A percentile compares a stretch with the other conserved stretches of the same genome.
These are phyloP conservation scores for Syngnathus floridae DNA, from an alignment of 2,113 vertebrate genomes.

Conservation along the genomic window DNA sequence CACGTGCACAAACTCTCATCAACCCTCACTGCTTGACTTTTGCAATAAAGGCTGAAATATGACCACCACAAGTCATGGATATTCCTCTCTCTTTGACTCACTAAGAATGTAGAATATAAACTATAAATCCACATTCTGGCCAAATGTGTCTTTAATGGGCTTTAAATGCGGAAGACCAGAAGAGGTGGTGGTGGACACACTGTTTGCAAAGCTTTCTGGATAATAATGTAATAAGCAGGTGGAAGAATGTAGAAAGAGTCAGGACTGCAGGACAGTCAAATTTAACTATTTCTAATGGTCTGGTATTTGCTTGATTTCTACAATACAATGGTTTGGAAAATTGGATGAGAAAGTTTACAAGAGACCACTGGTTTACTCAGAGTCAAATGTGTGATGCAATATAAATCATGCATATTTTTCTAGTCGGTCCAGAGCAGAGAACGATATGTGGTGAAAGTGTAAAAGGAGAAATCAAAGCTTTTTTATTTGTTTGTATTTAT, in stretches of 20 bases:
- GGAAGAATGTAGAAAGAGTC: slow-evolving; percentile 6
- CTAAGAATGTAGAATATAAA: slow-evolving; percentile 42
- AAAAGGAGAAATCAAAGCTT: background rate
- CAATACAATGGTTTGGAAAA: slow-evolving; percentile 18
- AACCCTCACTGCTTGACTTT: slow-evolving; percentile 43
- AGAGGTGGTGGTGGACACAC: slow-evolving; percentile 10
- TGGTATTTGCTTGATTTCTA: slow-evolving; percentile 12
- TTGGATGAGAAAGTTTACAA: background rate
- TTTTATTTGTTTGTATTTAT: background rate
- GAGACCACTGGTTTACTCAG: background rate
- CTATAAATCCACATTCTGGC: slow-evolving; percentile 18
- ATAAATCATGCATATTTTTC: background rate
- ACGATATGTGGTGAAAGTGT: background rate
- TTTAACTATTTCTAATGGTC: slow-evolving; percentile 12
- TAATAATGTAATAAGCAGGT: slow-evolving; percentile 5
- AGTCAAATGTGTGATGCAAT: background rate
- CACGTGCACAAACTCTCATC: too few relatives aligned
- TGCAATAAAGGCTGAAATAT: slow-evolving; percentile 50
- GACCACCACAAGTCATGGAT: slow-evolving; percentile 24
- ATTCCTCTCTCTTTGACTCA: slow-evolving; percentile 29
- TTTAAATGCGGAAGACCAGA: slow-evolving; percentile 16
- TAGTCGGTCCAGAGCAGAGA: background rate
- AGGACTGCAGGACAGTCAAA: slow-evolving; percentile 14
- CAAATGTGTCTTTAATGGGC: slow-evolving; percentile 6
- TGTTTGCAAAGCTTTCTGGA: slow-evolving; percentile 4